A percentile compares a stretch with the other conserved stretches of the same genome.
Conservation (phyloP, 1,140 invertebrate genomes). For the Caerostris darwini region DNA sequence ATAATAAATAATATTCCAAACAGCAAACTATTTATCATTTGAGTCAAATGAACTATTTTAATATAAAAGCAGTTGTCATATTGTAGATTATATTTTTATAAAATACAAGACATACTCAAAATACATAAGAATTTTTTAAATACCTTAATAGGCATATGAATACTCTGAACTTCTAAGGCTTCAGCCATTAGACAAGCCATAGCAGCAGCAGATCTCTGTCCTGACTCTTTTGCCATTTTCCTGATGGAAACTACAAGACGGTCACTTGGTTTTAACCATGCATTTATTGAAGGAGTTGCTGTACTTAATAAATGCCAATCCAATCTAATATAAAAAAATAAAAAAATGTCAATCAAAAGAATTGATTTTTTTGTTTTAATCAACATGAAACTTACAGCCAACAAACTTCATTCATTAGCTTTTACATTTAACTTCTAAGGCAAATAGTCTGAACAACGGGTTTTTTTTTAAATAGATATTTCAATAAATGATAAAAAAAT, state of each 20-base stretch:
- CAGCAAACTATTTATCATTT: too few relatives aligned
- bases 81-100: background rate
- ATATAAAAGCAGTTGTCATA: too few relatives aligned
- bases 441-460: too few relatives aligned
- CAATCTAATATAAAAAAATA: constrained; percentile 83
- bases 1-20: too few relatives aligned
- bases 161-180: constrained; percentile 91
- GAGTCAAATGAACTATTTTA: too few relatives aligned
- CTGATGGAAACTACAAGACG: constrained; percentile 91
- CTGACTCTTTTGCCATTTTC: constrained; percentile 88
- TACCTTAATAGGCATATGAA: constrained; percentile 93
- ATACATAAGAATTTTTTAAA: background rate
- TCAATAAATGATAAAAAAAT: too few relatives aligned
- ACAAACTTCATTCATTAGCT: too few relatives aligned
- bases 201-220: constrained; percentile 87
- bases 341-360: too few relatives aligned
- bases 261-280: constrained; percentile 98
- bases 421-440: too few relatives aligned
- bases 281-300: constrained; percentile 96
- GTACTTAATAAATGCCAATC: constrained; percentile 98
- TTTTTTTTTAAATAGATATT: too few relatives aligned
- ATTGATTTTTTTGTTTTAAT: too few relatives aligned
- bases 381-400: too few relatives aligned
- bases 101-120: background rate
- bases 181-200: constrained; percentile 97